Base-by-base conservation (phyloP, 2,797 vertebrate species). In the Chrosomus eos region DNA sequence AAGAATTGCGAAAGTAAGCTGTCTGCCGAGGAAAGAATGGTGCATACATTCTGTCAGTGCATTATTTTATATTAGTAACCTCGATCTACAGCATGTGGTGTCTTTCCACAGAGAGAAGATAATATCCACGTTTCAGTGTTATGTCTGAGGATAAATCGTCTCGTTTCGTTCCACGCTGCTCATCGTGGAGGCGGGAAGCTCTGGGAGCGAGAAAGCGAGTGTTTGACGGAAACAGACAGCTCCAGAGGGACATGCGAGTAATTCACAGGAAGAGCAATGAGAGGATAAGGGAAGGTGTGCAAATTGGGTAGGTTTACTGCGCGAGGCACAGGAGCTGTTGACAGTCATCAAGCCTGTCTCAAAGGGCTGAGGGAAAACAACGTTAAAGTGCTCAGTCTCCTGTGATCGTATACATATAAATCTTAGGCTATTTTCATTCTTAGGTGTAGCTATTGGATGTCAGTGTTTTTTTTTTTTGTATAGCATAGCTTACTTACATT, bases 281-380 rank as follows among this genome's bases (percentile, higher is more conserved):
- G 67, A 86, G 71, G 68, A 80, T 58, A 79, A 55, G 14, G 14
- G 73, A 53, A 73, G 74, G 84, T 76, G 84, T 89, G 87, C 68
- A 88, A 87, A 88, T 87, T 84, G 81, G 77, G 80, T 33, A 66
- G 80, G 82, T 87, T 86, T 85, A 72, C 58, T 76, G 85, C 4
- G 38, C 3, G 13, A 84, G 75, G 28, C 55, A 67, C 36, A 75
- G 36, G 68, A 75, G 82, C 53, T 53, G 70, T 21, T 79, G 82
- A n/a, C 33, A 28, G 68, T 51, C 21, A 67, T n/a, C 55, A 79
- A 79, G 53, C 36, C 36, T 40, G 60, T 81, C 64, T 86, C 84
- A 48, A 83, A 80, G 87, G 73, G 68, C 60, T 38, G 33, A 53
- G 48, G 55, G 43, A 83, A 76, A 83, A 62, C 85, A 83, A 82